A percentile compares a stretch with the other conserved stretches of the same genome.
phyloP scores from a whole-genome alignment of 2,113 vertebrate genomes.

The Daboia siamensis region DNA sequence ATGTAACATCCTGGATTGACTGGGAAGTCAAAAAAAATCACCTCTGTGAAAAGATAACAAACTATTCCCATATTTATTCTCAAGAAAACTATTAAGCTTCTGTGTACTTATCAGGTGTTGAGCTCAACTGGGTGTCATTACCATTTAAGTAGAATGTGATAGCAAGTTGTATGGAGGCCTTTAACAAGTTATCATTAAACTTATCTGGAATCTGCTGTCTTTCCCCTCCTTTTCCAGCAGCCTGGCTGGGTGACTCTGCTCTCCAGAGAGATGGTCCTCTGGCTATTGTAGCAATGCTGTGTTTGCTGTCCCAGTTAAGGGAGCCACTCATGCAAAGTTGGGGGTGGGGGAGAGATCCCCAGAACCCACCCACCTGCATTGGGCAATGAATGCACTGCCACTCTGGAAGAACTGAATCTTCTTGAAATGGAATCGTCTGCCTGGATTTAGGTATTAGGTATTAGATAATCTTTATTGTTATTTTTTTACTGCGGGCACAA shows the following conservation, averaged over 20 bases:
- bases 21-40: not conserved
- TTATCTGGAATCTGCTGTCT: not conserved
- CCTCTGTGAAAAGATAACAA: not conserved
- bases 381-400: not conserved
- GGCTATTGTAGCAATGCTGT: not conserved
- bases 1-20: not conserved
- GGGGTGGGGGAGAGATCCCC: fast-evolving
- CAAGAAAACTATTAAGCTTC: not conserved
- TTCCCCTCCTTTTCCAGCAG: not conserved
- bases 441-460: not conserved
- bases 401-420: not conserved
- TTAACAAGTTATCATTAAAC: not conserved
- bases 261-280: not conserved
- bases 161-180: not conserved
- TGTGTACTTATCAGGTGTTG: not conserved
- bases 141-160: not conserved
- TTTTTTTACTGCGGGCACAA: too few species aligned
- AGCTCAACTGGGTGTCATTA: not conserved
- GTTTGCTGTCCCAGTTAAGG: not conserved
- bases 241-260: not conserved
- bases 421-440: not conserved
- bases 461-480: too few species aligned
- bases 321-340: not conserved
- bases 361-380: not conserved
- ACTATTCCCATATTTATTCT: not conserved